These are phyloP conservation scores for Volucella zonaria DNA, from an alignment of 2,888 invertebrate genomes.

Conservation along the genomic window DNA sequence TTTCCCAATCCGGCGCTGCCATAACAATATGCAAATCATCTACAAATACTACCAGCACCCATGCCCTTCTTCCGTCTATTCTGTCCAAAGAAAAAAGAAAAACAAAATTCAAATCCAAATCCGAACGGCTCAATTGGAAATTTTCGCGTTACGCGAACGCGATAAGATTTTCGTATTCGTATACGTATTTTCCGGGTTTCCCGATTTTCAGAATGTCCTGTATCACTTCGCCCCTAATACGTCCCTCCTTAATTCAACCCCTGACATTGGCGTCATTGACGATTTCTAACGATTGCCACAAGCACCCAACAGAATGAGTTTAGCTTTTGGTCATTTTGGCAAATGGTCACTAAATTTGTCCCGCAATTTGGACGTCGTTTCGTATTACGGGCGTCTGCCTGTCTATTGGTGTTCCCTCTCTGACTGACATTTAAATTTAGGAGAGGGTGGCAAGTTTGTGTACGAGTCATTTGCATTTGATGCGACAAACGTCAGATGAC, in stretches of 20 bases:
- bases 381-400: conserved; percentile 22
- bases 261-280: conserved; percentile 5
- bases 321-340: conserved; percentile 63
- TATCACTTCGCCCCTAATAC: no score
- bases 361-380: conserved; percentile 56
- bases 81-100: background rate
- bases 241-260: no score
- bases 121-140: conserved; percentile 53
- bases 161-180: conserved; percentile 38
- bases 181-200: conserved; percentile 11
- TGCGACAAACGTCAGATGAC: conserved; percentile 71
- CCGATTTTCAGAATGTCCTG: conserved; percentile 26
- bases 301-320: conserved; percentile 4
- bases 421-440: conserved; percentile 40
- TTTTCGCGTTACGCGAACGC: conserved; percentile 28
- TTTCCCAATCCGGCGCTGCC: background rate
- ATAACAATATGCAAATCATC: conserved; percentile 58
- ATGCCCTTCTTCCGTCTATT: background rate
- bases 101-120: conserved; percentile 32
- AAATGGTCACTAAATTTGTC: conserved; percentile 68
- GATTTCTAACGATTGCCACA: conserved; percentile 27
- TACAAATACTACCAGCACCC: conserved; percentile 19
- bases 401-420: background rate
- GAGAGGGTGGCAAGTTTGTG: conserved; percentile 7
- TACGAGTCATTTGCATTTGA: conserved; percentile 64